phyloP scores from a whole-genome alignment of 1,140 invertebrate genomes.

The Aphaenogaster ashmeadi region DNA sequence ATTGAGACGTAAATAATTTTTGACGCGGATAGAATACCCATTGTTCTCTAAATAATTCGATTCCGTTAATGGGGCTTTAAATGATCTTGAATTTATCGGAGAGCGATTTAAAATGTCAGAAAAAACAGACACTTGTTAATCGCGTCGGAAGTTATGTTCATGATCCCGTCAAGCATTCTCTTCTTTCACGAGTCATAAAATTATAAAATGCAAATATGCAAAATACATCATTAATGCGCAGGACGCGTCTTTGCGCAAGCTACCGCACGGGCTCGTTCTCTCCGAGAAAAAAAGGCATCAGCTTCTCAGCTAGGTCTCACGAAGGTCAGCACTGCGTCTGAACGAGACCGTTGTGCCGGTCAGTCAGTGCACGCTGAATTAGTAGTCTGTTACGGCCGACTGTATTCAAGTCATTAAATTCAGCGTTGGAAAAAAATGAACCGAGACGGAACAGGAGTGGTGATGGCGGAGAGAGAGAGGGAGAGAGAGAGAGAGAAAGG shows the following conservation, averaged over 20 bases:
- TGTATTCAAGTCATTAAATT: slow-evolving; percentile 53
- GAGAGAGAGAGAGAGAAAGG: neutral
- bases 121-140: neutral
- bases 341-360: slow-evolving; percentile 53
- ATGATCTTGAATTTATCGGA: neutral
- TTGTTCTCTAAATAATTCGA: neutral
- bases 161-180: neutral
- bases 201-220: slow-evolving; percentile 7
- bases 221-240: neutral
- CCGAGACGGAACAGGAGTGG: neutral
- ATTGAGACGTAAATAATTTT: slow-evolving; percentile 20
- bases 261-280: neutral
- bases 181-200: neutral
- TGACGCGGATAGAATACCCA: neutral
- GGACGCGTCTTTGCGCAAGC: neutral
- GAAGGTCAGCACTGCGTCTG: slow-evolving; percentile 35
- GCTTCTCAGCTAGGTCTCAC: slow-evolving; percentile 5
- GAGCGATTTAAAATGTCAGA: neutral
- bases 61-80: neutral
- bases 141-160: neutral
- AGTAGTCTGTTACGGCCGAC: slow-evolving; percentile 46
- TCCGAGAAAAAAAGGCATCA: neutral
- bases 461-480: too few relatives aligned
- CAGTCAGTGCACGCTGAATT: slow-evolving; percentile 46
- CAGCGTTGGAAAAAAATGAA: slow-evolving; percentile 12